phyloP scores from a whole-genome alignment of 2,888 invertebrate species.

The Ophion ellenae region DNA sequence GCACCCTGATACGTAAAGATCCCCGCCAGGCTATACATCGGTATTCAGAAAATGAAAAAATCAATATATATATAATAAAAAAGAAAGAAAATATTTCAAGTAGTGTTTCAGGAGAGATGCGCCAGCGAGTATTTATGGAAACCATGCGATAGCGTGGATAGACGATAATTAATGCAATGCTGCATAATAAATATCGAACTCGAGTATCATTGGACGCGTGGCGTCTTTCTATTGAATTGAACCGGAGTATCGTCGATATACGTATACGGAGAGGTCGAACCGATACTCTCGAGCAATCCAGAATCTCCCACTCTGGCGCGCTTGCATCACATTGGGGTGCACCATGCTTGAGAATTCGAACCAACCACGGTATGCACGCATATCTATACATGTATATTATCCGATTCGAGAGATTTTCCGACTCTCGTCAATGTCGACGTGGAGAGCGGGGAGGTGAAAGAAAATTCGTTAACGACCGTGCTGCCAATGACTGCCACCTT shows the following conservation, averaged over 20 bases:
- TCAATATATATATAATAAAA: neutral
- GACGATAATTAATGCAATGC: constrained; percentile 81
- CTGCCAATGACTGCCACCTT: constrained; percentile 61
- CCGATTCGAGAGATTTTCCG: constrained; percentile 57
- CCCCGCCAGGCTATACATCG: neutral
- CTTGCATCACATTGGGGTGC: constrained; percentile 50
- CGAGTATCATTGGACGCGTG: constrained; percentile 76
- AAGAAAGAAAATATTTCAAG: neutral
- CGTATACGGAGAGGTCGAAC: constrained; percentile 47
- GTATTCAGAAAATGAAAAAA: neutral
- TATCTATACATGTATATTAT: constrained; percentile 18
- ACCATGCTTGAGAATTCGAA: constrained; percentile 42
- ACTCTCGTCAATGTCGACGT: constrained; percentile 54
- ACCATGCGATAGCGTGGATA: constrained; percentile 61
- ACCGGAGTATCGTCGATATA: constrained; percentile 72
- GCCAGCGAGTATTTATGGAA: constrained; percentile 61
- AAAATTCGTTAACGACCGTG: constrained; percentile 67
- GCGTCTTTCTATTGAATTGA: constrained; percentile 79
- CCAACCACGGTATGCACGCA: constrained; percentile 30
- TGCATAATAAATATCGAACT: constrained; percentile 80
- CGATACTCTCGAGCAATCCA: constrained; percentile 75
- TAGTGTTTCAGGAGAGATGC: neutral
- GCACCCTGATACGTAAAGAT: neutral
- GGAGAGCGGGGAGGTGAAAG: constrained; percentile 36
- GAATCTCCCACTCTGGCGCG: constrained; percentile 14